phyloP scores from a whole-genome alignment of 2,113 vertebrate genomes.

The Kobus ellipsiprymnus region DNA sequence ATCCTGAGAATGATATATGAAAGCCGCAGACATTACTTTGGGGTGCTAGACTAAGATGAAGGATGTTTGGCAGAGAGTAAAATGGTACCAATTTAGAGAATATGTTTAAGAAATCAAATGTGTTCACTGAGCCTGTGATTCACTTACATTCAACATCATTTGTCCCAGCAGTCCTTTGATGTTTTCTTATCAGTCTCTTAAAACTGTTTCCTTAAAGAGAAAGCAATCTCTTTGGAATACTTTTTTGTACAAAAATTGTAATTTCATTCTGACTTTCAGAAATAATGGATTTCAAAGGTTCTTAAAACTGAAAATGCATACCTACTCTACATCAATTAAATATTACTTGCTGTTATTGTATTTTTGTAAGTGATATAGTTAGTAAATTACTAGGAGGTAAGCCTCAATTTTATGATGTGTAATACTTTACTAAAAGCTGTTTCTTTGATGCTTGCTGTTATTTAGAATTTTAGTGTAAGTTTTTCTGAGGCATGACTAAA shows the following conservation, averaged over 20 bases:
- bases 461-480: not conserved
- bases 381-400: not conserved
- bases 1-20: not conserved
- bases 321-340: not conserved
- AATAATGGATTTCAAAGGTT: conserved; percentile 22
- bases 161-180: not conserved
- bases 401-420: not conserved
- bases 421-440: not conserved
- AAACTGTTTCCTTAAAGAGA: conserved; percentile 17
- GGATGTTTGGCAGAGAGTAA: not conserved
- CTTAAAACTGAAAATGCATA: not conserved
- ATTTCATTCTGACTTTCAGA: conserved; percentile 4
- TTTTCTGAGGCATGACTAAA: not conserved
- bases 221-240: conserved; percentile 10
- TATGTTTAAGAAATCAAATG: not conserved
- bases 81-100: not conserved
- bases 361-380: conserved; percentile 8
- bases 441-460: not conserved
- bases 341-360: not conserved
- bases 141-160: not conserved
- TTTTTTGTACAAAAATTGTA: not conserved
- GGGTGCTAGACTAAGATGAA: not conserved
- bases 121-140: not conserved
- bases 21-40: not conserved
- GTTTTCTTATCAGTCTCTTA: conserved; percentile 5